A percentile compares a stretch with the other conserved stretches of the same genome.
phyloP scores from a whole-genome alignment of 2,888 invertebrate species.

The Mesopsocus fuscifrons region DNA sequence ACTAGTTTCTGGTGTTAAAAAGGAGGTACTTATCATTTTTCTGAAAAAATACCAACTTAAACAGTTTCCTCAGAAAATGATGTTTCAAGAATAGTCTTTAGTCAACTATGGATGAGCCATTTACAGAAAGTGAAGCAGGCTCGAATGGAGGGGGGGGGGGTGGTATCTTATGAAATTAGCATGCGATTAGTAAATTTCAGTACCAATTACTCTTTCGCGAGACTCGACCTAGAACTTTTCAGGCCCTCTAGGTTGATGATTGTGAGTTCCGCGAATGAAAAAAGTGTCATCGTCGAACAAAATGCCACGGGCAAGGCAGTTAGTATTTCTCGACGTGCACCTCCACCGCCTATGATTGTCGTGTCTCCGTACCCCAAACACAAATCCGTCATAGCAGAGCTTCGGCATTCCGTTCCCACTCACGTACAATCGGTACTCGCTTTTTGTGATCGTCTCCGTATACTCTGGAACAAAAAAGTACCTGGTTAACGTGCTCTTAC shows the following conservation, averaged over 20 bases:
- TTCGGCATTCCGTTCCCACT: constrained; percentile 9
- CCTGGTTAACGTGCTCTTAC: background rate
- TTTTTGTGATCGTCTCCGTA: background rate
- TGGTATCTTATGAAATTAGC: no score
- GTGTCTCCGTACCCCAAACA: constrained; percentile 1
- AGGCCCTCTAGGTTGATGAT: background rate
- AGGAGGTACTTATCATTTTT: no score
- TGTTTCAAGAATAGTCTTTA: no score
- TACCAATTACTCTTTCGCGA: background rate
- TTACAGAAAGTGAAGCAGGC: no score
- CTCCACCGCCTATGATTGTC: constrained; percentile 6
- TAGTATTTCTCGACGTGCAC: constrained; percentile 6
- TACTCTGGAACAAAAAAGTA: background rate
- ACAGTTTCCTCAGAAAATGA: no score
- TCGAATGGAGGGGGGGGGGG: no score
- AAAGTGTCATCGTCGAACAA: constrained; percentile 1
- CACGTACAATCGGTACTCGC: constrained; percentile 1
- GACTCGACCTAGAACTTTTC: background rate
- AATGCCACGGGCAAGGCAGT: constrained; percentile 1
- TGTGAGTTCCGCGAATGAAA: constrained; percentile 3
- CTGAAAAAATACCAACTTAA: no score
- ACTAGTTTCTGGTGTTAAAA: no score
- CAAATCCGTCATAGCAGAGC: constrained; percentile 1
- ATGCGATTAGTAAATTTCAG: no score
- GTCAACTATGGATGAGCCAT: no score